Evolutionary conservation across 2,888 invertebrate genomes (phyloP).

Genomic region (Anthophora plumipes): DNA sequence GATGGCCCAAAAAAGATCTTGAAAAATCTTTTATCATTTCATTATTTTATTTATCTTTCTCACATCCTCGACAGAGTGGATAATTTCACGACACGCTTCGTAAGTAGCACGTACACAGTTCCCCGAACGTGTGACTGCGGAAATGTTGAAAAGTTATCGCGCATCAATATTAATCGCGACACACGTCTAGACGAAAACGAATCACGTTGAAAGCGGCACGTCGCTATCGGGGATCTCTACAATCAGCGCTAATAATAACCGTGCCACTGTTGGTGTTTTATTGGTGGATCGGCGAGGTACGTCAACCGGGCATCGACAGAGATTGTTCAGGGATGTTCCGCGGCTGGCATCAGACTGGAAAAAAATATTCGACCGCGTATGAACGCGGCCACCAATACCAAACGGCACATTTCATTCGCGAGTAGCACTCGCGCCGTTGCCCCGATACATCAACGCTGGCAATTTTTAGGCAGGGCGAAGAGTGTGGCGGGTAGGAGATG

Average conservation of each 20-base stretch:
- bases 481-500: background rate
- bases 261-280: conserved; percentile 36
- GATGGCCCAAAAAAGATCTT: too few relatives aligned
- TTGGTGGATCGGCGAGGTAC: conserved; percentile 19
- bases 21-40: too few relatives aligned
- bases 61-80: too few relatives aligned
- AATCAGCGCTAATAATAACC: conserved; percentile 30
- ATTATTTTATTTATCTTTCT: too few relatives aligned
- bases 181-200: background rate
- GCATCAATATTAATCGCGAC: background rate
- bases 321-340: conserved; percentile 43
- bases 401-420: conserved; percentile 56
- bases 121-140: background rate
- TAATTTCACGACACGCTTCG: too few relatives aligned
- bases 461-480: conserved; percentile 74
- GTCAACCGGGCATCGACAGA: conserved; percentile 48
- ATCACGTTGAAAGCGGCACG: background rate
- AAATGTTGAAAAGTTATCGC: background rate
- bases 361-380: conserved; percentile 46
- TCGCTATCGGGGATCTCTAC: background rate
- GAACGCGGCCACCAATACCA: conserved; percentile 45
- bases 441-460: conserved; percentile 76
- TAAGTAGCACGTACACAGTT: too few relatives aligned
- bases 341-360: conserved; percentile 5
- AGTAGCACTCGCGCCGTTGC: conserved; percentile 45